Evolutionary conservation across 92 coral and sea anemone genomes (phyloP).

Genomic region (Blastomussa wellsi): DNA sequence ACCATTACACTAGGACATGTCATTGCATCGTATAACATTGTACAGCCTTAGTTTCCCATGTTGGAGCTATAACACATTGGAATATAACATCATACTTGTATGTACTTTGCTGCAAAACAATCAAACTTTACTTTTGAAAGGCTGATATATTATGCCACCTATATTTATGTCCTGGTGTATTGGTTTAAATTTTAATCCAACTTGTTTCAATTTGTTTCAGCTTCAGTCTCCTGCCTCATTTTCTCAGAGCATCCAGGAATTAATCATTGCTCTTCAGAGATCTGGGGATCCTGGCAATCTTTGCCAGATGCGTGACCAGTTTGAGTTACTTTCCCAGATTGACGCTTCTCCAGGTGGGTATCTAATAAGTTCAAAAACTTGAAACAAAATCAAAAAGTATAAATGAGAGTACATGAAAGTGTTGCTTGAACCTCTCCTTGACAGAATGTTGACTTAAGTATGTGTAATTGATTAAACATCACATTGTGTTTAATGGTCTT

Average conservation of each 20-base stretch:
- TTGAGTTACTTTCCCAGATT: slow-evolving; percentile 89
- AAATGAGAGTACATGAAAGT: background rate
- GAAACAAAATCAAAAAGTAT: background rate
- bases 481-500: background rate
- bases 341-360: slow-evolving; percentile 95
- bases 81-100: too few relatives aligned
- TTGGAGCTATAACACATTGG: too few relatives aligned
- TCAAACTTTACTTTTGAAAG: background rate
- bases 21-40: too few relatives aligned
- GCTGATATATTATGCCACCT: background rate
- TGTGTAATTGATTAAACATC: background rate
- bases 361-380: background rate
- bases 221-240: slow-evolving; percentile 96
- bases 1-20: too few relatives aligned
- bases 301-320: slow-evolving; percentile 81
- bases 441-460: too few relatives aligned
- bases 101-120: too few relatives aligned
- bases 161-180: background rate
- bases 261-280: slow-evolving; percentile 90
- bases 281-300: slow-evolving; percentile 97
- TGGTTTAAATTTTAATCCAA: background rate
- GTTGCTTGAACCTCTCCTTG: background rate
- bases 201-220: slow-evolving; percentile 54
- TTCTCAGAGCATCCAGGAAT: slow-evolving; percentile 91
- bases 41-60: too few relatives aligned